Conservation (phyloP, 1,140 invertebrate genomes). For the Ips nitidus region DNA sequence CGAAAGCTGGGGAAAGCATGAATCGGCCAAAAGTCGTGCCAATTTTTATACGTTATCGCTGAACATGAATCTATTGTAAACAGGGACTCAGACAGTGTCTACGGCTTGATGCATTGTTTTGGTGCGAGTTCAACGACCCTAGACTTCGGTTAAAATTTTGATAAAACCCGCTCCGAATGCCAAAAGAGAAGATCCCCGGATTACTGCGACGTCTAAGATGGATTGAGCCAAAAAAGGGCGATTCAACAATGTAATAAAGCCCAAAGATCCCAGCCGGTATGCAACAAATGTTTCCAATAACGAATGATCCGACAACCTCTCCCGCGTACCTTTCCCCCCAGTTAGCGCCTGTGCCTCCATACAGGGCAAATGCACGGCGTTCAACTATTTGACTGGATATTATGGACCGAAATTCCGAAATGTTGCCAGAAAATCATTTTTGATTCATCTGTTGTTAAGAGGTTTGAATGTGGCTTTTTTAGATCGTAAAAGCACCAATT, state of each 20-base stretch:
- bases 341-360: conserved; percentile 4
- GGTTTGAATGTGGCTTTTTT: too few relatives aligned
- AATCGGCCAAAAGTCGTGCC: too few relatives aligned
- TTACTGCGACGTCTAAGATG: conserved; percentile 1
- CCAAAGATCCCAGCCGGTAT: conserved; percentile 18
- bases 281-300: conserved; percentile 32
- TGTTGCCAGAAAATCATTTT: background rate
- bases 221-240: background rate
- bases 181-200: background rate
- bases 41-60: too few relatives aligned
- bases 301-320: conserved; percentile 19
- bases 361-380: conserved; percentile 37
- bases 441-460: too few relatives aligned
- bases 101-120: conserved; percentile 9
- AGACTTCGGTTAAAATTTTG: background rate
- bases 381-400: conserved; percentile 35
- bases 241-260: conserved; percentile 13
- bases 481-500: too few relatives aligned
- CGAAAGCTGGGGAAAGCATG: too few relatives aligned
- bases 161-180: conserved; percentile 11
- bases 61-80: too few relatives aligned
- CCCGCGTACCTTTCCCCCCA: conserved; percentile 18
- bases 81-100: background rate
- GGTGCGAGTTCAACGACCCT: conserved; percentile 9
- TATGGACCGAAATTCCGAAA: conserved; percentile 1